Base-by-base conservation (phyloP, 2,797 vertebrate genomes). In the Coilia nasus region DNA sequence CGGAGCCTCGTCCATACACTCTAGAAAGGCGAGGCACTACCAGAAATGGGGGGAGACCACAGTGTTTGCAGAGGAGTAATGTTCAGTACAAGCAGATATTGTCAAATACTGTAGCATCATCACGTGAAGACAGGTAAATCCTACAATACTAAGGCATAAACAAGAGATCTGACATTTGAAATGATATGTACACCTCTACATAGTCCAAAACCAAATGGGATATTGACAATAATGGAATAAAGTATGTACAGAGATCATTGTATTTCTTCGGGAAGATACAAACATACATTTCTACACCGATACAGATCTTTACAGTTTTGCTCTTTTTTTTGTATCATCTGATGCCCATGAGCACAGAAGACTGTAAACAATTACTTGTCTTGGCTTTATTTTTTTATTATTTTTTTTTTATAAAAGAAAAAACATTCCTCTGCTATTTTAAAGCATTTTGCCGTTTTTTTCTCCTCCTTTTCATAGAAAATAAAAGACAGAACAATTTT, bases 401-500 rank as follows among this genome's bases (percentile, higher is more conserved):
- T 47, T 0, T 15, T 54, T 83, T 83, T 95, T 93, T 85, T 82
- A 47, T 50, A 28, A 78, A 67, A 57, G 78, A 62, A 82, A 86
- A 95, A 96, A 96, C 95, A 96, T 97, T 96, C 93, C 95, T 96
- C 94, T 93, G 94, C 93, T 92, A 96, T 95, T 96, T 92, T 97
- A 96, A 97, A 97, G 96, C 96, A 96, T 95, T 96, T 95, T 94
- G 86, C 71, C 71, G 19, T 78, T 93, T 95, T 94, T 93, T 95
- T 96, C 95, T 96, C 95, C 96, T 96, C 93, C 93, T 97, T 97
- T 97, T 97, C 96, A 96, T 96, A 96, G 94, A 97, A 97, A 97
- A 97, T 93, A 94, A 97, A 78, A 97, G 95, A 97, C 93, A 94
- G 91, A 94, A 95, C 94, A 94, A 94, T 94, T 95, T 95, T 94